phyloP scores from a whole-genome alignment of 2,888 invertebrate species.

The Microctonus aethiopoides region DNA sequence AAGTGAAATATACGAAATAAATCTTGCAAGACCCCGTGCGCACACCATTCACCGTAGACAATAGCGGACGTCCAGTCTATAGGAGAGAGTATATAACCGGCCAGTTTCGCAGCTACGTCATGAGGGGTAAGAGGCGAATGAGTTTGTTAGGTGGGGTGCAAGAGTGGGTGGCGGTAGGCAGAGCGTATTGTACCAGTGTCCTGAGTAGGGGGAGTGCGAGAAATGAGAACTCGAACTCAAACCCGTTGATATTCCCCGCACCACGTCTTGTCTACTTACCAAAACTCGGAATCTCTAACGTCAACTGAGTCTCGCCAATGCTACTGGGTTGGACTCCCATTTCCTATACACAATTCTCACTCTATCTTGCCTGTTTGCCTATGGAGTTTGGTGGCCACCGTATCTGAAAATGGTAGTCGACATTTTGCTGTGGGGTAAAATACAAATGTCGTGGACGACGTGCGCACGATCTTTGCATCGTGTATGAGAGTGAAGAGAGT shows the following conservation, averaged over 20 bases:
- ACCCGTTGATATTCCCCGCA: slow-evolving; percentile 30
- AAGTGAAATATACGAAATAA: slow-evolving; percentile 68
- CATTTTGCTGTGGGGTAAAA: slow-evolving; percentile 56
- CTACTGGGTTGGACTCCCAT: slow-evolving; percentile 16
- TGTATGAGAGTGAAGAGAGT: slow-evolving; percentile 50
- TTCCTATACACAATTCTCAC: slow-evolving; percentile 37
- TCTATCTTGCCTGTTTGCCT: slow-evolving; percentile 40
- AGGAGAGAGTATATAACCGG: slow-evolving; percentile 47
- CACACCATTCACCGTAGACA: slow-evolving; percentile 63
- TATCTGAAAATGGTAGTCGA: slow-evolving; percentile 46
- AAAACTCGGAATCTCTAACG: slow-evolving; percentile 17
- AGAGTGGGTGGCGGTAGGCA: neutral
- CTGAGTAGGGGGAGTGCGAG: slow-evolving; percentile 45
- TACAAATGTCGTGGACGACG: slow-evolving; percentile 53
- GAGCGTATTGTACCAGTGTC: slow-evolving; percentile 58
- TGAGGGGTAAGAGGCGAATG: slow-evolving; percentile 45
- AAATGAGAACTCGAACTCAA: slow-evolving; percentile 55
- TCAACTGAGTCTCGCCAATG: neutral
- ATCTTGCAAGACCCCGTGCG: slow-evolving; percentile 63
- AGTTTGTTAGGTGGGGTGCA: slow-evolving; percentile 36
- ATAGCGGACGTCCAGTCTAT: slow-evolving; percentile 63
- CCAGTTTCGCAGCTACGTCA: no score
- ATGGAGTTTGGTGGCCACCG: slow-evolving; percentile 23
- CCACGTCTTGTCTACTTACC: slow-evolving; percentile 19
- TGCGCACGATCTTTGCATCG: slow-evolving; percentile 61